Percentiles rank a stretch among this genome's conserved stretches.
Evolutionary conservation across 2,888 invertebrate species (phyloP).

Genomic region (Drosophila meridiana): DNA sequence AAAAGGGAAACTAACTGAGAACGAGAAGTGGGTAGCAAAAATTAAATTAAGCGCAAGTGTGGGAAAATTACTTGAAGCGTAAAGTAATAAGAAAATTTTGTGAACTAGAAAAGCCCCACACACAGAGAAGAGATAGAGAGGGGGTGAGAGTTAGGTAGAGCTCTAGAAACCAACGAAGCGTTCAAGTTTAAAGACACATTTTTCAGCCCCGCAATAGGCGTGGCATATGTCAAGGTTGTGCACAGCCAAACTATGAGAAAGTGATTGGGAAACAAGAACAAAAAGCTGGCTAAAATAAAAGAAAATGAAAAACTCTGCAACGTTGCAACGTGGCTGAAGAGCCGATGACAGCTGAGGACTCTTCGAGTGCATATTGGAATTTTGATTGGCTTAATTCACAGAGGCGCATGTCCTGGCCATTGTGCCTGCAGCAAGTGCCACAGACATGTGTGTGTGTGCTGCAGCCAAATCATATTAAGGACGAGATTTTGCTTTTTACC

Average conservation of each 20-base stretch:
- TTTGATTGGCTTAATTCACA: constrained; percentile 53
- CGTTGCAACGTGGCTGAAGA: constrained; percentile 28
- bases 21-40: constrained; percentile 57
- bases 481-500: constrained; percentile 25
- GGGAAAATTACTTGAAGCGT: constrained; percentile 75
- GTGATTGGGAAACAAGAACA: constrained; percentile 44
- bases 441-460: constrained; percentile 21
- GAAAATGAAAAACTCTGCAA: constrained; percentile 23
- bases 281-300: not conserved
- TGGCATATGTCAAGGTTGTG: constrained; percentile 69
- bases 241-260: constrained; percentile 28
- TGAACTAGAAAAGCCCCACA: constrained; percentile 38
- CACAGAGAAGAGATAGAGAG: not conserved
- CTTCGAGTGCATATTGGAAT: constrained; percentile 37
- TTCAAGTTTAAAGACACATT: constrained; percentile 46
- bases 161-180: constrained; percentile 39
- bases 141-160: not conserved
- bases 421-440: constrained; percentile 9
- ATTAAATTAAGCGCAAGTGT: constrained; percentile 77
- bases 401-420: constrained; percentile 12
- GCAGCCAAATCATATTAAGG: constrained; percentile 58
- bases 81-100: constrained; percentile 72
- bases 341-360: constrained; percentile 24
- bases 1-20: constrained; percentile 55
- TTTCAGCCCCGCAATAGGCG: constrained; percentile 27